Evolutionary conservation across 2,888 invertebrate genomes (phyloP).

Genomic region (Napeogenes sylphis): DNA sequence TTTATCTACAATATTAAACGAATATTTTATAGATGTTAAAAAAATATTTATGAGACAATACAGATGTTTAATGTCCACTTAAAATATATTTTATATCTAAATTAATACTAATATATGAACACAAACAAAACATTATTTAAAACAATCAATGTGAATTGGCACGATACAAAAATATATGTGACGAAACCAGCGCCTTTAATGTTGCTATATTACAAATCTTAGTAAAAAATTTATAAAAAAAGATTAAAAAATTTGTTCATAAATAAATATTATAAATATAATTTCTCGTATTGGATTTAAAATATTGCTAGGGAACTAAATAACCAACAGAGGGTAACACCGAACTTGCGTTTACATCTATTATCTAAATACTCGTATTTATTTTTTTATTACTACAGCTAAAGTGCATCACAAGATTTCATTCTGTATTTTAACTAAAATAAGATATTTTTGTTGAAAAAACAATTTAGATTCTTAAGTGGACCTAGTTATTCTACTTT

Average conservation of each 20-base stretch:
- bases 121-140: conserved; percentile 35
- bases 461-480: too few relatives aligned
- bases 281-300: neutral
- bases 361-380: conserved; percentile 43
- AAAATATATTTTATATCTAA: conserved; percentile 4
- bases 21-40: too few relatives aligned
- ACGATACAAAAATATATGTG: conserved; percentile 47
- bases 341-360: conserved; percentile 29
- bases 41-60: too few relatives aligned
- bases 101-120: conserved; percentile 30
- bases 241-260: conserved; percentile 23
- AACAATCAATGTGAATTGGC: conserved; percentile 24
- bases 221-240: conserved; percentile 20
- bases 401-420: conserved; percentile 52
- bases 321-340: conserved; percentile 11
- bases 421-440: neutral
- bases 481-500: too few relatives aligned
- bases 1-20: too few relatives aligned
- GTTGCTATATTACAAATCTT: conserved; percentile 33
- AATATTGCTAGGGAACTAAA: neutral
- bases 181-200: conserved; percentile 43
- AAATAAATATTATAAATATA: conserved; percentile 9
- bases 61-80: too few relatives aligned
- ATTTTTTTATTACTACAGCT: conserved; percentile 59
- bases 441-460: too few relatives aligned